Conservation (phyloP, 2,113 vertebrate genomes). For the Todiramphus chloris region DNA sequence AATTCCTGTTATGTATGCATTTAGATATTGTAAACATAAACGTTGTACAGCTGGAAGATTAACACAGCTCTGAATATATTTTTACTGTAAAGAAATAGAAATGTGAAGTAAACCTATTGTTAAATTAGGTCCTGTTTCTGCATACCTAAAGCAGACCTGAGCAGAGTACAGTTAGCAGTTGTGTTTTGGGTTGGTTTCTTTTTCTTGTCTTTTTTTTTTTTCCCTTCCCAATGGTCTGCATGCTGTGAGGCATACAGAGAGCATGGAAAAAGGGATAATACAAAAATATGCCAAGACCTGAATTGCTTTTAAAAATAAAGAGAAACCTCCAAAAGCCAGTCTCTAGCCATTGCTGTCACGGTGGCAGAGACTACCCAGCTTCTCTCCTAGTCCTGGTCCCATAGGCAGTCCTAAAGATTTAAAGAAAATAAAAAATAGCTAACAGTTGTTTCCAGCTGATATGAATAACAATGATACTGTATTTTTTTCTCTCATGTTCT, state of each 20-base stretch:
- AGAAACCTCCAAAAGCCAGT: not conserved
- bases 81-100: not conserved
- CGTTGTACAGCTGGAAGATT: not conserved
- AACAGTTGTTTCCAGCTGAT: not conserved
- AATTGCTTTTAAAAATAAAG: not conserved
- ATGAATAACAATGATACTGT: not conserved
- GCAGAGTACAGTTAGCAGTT: not conserved
- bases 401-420: not conserved
- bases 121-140: not conserved
- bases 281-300: not conserved
- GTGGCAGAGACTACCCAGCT: not conserved
- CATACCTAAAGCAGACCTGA: too few relatives aligned
- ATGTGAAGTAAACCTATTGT: not conserved
- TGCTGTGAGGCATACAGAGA: not conserved
- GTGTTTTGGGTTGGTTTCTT: not conserved
- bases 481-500: not conserved
- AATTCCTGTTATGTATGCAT: not conserved
- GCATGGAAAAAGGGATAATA: not conserved
- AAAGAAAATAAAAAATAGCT: not conserved
- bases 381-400: not conserved
- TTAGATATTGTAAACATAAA: not conserved
- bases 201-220: not conserved
- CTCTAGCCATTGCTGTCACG: not conserved
- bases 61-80: not conserved
- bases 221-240: accelerated